Conservation (phyloP, 2,113 vertebrate genomes). For the Proteles cristata region DNA sequence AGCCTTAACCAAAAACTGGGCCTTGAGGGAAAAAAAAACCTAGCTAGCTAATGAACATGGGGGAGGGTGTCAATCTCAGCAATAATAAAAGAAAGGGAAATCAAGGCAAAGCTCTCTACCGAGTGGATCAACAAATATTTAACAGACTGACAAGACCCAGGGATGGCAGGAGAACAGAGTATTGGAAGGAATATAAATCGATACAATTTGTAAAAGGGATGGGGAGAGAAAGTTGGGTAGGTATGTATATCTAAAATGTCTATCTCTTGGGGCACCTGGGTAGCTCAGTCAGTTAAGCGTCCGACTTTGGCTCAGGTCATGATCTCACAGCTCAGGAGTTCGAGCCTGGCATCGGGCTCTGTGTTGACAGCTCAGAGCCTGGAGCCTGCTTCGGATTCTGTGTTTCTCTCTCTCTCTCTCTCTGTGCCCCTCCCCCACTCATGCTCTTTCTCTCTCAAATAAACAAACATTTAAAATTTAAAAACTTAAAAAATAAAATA, state of each 20-base stretch:
- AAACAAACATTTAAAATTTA: no score
- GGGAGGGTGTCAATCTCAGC: background rate
- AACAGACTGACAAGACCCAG: background rate
- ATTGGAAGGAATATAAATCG: background rate
- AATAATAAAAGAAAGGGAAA: background rate
- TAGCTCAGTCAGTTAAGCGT: no score
- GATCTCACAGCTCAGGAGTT: no score
- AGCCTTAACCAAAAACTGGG: background rate
- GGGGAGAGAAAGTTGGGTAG: background rate
- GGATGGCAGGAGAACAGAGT: background rate
- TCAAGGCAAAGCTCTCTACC: background rate
- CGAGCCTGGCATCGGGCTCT: no score
- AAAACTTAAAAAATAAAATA: no score
- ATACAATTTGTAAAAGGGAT: background rate
- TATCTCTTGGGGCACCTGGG: no score
- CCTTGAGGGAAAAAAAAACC: background rate
- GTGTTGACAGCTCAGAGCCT: no score
- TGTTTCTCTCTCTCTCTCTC: no score
- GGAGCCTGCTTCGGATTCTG: no score
- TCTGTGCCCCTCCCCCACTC: no score
- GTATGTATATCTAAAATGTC: fast-evolving
- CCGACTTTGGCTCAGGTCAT: no score
- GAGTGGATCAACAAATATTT: background rate
- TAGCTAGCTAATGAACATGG: background rate
- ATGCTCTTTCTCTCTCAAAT: no score